Conservation (phyloP, 2,113 vertebrate genomes). For the Psittacus erithacus region DNA sequence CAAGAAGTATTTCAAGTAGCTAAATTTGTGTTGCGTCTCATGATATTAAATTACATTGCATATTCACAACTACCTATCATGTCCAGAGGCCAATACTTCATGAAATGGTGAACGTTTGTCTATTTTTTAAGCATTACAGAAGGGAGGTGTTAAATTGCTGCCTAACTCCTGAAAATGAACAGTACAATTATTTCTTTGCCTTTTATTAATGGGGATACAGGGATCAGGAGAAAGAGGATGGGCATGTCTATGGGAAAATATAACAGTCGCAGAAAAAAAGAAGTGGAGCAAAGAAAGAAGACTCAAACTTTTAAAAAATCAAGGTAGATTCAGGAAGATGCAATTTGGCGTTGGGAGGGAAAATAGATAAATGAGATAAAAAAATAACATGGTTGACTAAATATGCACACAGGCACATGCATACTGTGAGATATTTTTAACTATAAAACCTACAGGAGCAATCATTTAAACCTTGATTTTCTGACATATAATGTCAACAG, state of each 20-base stretch:
- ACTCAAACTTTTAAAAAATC: background rate
- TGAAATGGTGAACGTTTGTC: background rate
- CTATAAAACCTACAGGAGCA: constrained; percentile 55
- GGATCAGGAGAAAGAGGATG: background rate
- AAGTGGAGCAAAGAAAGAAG: background rate
- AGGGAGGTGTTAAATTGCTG: background rate
- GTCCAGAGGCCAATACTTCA: background rate
- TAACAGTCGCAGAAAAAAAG: background rate
- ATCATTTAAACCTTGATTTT: constrained; percentile 59
- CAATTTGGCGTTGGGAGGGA: background rate
- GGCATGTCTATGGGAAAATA: background rate
- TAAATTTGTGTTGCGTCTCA: background rate
- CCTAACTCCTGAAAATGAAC: background rate
- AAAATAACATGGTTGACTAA: background rate
- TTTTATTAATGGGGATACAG: background rate
- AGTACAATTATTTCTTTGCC: background rate
- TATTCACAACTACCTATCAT: background rate
- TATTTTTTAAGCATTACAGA: background rate
- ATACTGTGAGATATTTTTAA: constrained; percentile 44
- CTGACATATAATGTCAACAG: constrained; percentile 51
- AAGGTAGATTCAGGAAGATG: background rate
- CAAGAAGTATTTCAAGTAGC: background rate
- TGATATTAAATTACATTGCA: background rate
- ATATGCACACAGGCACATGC: background rate
- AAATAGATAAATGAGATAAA: constrained; percentile 25